These are phyloP conservation scores for Sarcophaga caerulescens DNA, from an alignment of 2,888 invertebrate genomes.

Conservation along the genomic window DNA sequence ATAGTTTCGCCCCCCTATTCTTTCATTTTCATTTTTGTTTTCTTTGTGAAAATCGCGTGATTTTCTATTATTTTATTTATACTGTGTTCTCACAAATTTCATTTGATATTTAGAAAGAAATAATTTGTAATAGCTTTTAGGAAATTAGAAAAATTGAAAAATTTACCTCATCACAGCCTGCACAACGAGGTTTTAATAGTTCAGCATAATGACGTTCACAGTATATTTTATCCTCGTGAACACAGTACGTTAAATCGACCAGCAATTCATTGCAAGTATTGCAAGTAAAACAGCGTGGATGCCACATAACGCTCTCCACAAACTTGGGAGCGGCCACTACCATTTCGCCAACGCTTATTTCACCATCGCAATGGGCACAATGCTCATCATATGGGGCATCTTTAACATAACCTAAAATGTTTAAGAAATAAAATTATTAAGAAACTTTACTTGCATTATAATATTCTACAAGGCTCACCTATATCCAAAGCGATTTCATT, in stretches of 20 bases:
- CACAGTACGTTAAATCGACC: conserved; percentile 98
- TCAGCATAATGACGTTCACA: conserved; percentile 99
- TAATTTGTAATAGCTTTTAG: background rate
- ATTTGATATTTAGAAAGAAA: no score
- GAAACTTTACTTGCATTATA: background rate
- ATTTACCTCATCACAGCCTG: conserved; percentile 98
- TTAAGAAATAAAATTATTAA: conserved; percentile 39
- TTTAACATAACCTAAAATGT: conserved; percentile 83
- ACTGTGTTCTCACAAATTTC: no score
- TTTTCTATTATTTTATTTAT: no score
- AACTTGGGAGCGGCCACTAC: conserved; percentile 93
- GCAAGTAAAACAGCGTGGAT: conserved; percentile 96
- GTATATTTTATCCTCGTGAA: conserved; percentile 92
- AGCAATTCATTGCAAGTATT: conserved; percentile 93
- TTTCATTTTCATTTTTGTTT: no score
- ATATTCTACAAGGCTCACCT: conserved; percentile 82
- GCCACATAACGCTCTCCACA: conserved; percentile 90
- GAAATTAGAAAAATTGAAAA: background rate
- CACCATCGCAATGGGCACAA: conserved; percentile 92
- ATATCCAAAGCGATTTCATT: conserved; percentile 98
- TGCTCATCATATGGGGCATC: conserved; percentile 84
- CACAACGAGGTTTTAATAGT: conserved; percentile 95
- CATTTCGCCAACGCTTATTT: conserved; percentile 90
- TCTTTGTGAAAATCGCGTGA: no score
- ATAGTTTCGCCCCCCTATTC: no score